Evolutionary conservation across 2,888 invertebrate genomes (phyloP).

Genomic region (Aphidius colemani): DNA sequence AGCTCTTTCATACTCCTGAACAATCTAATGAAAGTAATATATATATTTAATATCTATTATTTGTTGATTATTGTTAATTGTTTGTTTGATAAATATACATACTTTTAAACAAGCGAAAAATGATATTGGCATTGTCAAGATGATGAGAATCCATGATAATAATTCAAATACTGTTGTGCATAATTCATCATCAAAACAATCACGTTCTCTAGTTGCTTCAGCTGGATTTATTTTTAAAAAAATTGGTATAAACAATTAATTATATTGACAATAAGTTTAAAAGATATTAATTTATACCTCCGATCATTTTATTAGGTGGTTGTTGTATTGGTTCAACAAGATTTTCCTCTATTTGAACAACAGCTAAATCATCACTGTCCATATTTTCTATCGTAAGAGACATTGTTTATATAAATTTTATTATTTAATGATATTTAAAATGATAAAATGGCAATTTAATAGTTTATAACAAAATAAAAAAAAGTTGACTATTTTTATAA

Average conservation of each 20-base stretch:
- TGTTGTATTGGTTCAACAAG: slow-evolving; percentile 50
- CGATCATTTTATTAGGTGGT: slow-evolving; percentile 35
- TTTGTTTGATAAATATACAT: slow-evolving; percentile 32
- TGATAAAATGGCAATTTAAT: too few relatives aligned
- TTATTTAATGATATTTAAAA: too few relatives aligned
- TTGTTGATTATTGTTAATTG: slow-evolving; percentile 44
- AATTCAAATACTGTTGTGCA: slow-evolving; percentile 83
- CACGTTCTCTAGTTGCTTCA: slow-evolving; percentile 66
- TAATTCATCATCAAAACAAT: slow-evolving; percentile 64
- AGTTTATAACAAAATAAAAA: too few relatives aligned
- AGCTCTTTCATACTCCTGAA: slow-evolving; percentile 93
- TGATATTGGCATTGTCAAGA: slow-evolving; percentile 88
- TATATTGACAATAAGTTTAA: too few relatives aligned
- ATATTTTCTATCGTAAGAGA: slow-evolving; percentile 49
- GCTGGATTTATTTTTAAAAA: slow-evolving; percentile 51
- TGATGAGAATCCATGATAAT: slow-evolving; percentile 81
- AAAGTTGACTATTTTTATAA: too few relatives aligned
- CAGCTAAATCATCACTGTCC: slow-evolving; percentile 47
- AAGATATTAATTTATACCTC: slow-evolving; percentile 26
- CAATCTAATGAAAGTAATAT: slow-evolving; percentile 69
- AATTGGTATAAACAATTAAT: neutral
- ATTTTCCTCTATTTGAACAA: slow-evolving; percentile 46
- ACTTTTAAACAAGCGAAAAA: slow-evolving; percentile 93
- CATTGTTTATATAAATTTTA: slow-evolving; percentile 20
- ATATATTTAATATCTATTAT: neutral